phyloP scores from a whole-genome alignment of 2,888 invertebrate genomes.

The Ophion ellenae region DNA sequence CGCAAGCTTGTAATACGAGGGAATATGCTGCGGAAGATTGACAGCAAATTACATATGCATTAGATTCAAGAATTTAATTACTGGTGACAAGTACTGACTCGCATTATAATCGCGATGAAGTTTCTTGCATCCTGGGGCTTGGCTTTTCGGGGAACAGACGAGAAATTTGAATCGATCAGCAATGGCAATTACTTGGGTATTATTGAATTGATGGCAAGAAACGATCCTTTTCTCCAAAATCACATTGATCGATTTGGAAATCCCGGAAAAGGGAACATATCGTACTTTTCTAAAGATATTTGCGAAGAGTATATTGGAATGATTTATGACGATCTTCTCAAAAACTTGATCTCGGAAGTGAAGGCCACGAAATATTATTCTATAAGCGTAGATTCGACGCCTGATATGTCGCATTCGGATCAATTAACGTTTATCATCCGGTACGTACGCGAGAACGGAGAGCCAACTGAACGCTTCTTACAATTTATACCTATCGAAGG shows the following conservation, averaged over 20 bases:
- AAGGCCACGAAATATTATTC: conserved; percentile 68
- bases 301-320: conserved; percentile 76
- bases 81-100: conserved; percentile 72
- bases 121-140: conserved; percentile 63
- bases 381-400: conserved; percentile 72
- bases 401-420: conserved; percentile 69
- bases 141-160: too few species aligned
- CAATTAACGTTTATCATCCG: conserved; percentile 71
- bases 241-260: conserved; percentile 74
- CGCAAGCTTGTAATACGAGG: conserved; percentile 38
- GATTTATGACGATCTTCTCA: conserved; percentile 71
- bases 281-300: conserved; percentile 73
- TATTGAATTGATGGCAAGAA: conserved; percentile 74
- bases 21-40: conserved; percentile 51
- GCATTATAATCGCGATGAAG: conserved; percentile 72
- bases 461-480: conserved; percentile 23
- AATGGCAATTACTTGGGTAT: conserved; percentile 76
- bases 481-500: conserved; percentile 67
- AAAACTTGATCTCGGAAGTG: conserved; percentile 64
- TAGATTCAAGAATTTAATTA: conserved; percentile 67
- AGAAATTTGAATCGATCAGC: background rate
- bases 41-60: conserved; percentile 58
- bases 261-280: conserved; percentile 70
- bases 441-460: conserved; percentile 66
- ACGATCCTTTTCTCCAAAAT: conserved; percentile 72